Evolutionary conservation across 2,888 invertebrate species (phyloP), one percentile per base, ranked within the genome.

Genomic region (Chironomus tentans): DNA sequence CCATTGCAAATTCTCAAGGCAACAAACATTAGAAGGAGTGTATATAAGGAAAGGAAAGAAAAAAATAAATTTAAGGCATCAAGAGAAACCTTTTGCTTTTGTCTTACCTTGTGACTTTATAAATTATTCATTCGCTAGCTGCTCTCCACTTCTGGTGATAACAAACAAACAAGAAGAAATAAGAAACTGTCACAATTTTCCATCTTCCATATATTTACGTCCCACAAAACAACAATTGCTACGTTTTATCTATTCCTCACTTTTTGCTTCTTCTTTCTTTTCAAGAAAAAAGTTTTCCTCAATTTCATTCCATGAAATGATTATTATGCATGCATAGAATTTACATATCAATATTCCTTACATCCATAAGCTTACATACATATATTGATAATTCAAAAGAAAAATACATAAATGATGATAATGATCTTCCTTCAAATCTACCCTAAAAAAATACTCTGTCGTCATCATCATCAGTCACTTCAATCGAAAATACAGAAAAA

Each of bases 41-140:
- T 28, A 28, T 2, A 38, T 38, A 10, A 38, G 38, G 10, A 38
- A 10, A 2, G 10, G 10, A 10, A 7, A 38, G 24, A 10, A 12
- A 12, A 24, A 65, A 65, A 65, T 65, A 65, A 65, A 65, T 65
- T 65, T 65, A 21, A 24, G 22, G 24, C 38, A 38, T 10, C 38
- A 38, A 38, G 10, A 38, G 38, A 38, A 10, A 38, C 38, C 38
- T 38, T 38, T 38, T 38, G 38, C 65, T 65, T 65, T 65, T 65
- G 18, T 65, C 21, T 65, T 65, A 62, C 65, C 21, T 65, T 24
- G 65, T 65, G 65, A 65, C 65, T 65, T 65, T 21, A 65, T 65
- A 65, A 65, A 65, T 65, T 24, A 65, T 65, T 65, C 65, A 65
- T 65, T 65, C 4, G 12, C 22, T 24, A 65, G 65, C 65, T 22